phyloP scores from a whole-genome alignment of 2,888 invertebrate genomes.

The Schizaphis graminum region DNA sequence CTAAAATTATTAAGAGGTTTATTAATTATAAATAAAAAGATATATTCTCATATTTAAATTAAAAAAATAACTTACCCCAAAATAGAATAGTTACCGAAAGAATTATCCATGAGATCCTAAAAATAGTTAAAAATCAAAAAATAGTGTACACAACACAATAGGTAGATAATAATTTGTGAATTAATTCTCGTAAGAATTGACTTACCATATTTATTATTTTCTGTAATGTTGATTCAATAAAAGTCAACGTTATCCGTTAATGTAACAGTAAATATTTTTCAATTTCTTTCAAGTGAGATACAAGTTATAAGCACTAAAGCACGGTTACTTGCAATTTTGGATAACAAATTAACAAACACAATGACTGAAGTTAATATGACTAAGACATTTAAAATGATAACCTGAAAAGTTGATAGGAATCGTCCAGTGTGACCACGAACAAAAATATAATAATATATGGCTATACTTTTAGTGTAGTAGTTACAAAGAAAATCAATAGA shows the following conservation, averaged over 20 bases:
- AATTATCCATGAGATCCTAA: slow-evolving; percentile 28
- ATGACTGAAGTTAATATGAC: not conserved
- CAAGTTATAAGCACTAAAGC: not conserved
- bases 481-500: not conserved
- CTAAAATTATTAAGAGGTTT: not conserved
- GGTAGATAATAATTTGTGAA: not conserved
- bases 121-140: not conserved
- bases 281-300: not conserved
- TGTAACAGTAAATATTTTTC: too few relatives aligned
- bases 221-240: not conserved
- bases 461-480: not conserved
- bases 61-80: slow-evolving; percentile 46
- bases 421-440: not conserved
- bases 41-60: not conserved
- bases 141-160: not conserved
- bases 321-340: slow-evolving; percentile 20
- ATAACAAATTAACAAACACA: not conserved
- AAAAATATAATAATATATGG: not conserved
- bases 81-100: slow-evolving; percentile 15
- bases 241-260: not conserved
- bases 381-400: slow-evolving; percentile 9
- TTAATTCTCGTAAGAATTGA: not conserved
- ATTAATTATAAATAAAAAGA: not conserved
- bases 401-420: slow-evolving; percentile 35
- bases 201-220: slow-evolving; percentile 28